Percentiles rank a stretch among this genome's conserved stretches.
These are phyloP conservation scores for Spheniscus humboldti DNA, from an alignment of 2,797 vertebrate genomes.

Conservation along the genomic window DNA sequence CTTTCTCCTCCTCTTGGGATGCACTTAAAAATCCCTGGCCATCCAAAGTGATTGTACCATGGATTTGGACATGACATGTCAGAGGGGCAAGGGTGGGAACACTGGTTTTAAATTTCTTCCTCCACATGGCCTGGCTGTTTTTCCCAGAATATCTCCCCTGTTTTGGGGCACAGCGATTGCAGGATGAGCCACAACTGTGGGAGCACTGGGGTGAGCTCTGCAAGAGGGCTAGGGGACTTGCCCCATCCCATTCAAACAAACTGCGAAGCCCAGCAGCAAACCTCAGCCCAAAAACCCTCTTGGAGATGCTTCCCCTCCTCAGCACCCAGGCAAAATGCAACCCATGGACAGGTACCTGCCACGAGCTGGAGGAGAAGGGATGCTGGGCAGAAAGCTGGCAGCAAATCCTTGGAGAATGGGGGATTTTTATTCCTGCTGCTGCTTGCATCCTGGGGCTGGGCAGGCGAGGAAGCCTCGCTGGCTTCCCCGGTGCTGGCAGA, in stretches of 20 bases:
- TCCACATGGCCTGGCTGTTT: background rate
- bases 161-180: background rate
- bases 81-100: background rate
- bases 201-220: background rate
- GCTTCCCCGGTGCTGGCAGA: background rate
- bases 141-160: background rate
- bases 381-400: background rate
- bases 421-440: background rate
- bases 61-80: background rate
- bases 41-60: background rate
- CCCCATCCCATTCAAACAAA: background rate
- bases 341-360: background rate
- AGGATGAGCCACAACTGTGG: background rate
- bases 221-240: background rate
- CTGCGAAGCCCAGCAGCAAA: background rate
- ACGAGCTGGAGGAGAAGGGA: fast-evolving
- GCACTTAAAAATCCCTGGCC: background rate
- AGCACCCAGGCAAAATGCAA: background rate
- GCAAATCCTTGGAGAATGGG: background rate
- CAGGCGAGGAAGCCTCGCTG: background rate
- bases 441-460: background rate
- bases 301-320: background rate
- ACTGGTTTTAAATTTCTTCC: background rate
- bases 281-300: background rate
- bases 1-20: background rate